Conservation (phyloP, 2,113 vertebrate genomes). For the Calonectris borealis region DNA sequence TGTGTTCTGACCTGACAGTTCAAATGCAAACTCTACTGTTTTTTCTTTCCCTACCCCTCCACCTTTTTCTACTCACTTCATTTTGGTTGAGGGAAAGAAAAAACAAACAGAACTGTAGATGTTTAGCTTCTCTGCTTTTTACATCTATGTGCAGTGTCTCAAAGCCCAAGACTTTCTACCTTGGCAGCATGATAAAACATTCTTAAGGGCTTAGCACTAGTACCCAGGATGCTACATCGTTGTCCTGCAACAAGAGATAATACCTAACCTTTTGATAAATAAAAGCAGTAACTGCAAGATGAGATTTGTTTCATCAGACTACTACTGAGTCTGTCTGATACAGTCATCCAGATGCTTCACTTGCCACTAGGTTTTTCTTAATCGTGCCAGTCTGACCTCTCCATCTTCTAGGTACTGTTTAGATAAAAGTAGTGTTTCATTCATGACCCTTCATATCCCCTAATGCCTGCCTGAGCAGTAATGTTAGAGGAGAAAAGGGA, state of each 20-base stretch:
- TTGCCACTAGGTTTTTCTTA: not conserved
- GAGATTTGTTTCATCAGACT: not conserved
- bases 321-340: rapidly evolving
- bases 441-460: not conserved
- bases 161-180: not conserved
- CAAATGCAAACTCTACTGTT: not conserved
- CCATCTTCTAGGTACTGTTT: not conserved
- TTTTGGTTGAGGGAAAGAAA: not conserved
- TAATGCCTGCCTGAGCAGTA: not conserved
- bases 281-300: not conserved
- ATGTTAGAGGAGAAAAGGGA: not conserved
- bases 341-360: not conserved
- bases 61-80: not conserved
- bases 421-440: not conserved
- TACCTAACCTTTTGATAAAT: not conserved
- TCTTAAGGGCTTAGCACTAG: not conserved
- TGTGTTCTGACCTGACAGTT: not conserved
- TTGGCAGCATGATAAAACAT: not conserved
- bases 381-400: not conserved
- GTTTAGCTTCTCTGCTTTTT: not conserved
- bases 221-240: not conserved
- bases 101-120: not conserved
- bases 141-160: not conserved
- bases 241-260: not conserved
- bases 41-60: not conserved